Evolutionary conservation across 2,888 invertebrate genomes (phyloP), one percentile per base, ranked within the genome.

Genomic region (Rotaria socialis): DNA sequence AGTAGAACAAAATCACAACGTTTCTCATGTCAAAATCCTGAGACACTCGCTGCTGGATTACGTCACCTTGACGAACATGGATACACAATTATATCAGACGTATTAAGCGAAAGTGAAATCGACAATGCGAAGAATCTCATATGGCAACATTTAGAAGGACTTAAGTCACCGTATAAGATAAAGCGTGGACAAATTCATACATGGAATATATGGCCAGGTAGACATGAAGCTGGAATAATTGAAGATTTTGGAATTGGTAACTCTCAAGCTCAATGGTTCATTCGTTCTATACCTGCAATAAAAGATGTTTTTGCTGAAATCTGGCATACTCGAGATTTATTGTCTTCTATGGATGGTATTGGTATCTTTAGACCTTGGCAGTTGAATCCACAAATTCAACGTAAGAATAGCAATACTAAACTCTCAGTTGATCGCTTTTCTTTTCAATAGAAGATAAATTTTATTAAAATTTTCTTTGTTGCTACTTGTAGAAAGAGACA

Each of bases 301-400:
- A 80, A 80, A 80, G n/a, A 80, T 80, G 22, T 80, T n/a, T 80
- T 80, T 47, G 80, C 47, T 47, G 47, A 43, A 47, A 80, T 80
- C 1, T 80, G 80, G 80, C 22, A 80, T 47, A 80, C 80, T 24
- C 43, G 80, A n/a, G 24, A 80, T 24, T 80, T 80, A 80, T 80
- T 80, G 14, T 80, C 47, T n/a, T 80, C 80, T n/a, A 80, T 80
- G 47, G 80, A 80, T 80, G 80, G 80, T 80, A 80, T 80, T 80
- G 80, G 80, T n/a, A 1, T 80, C 8, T 80, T 80, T 14, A 80
- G 80, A 47, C 80, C 80, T n/a, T 80, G 80, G 80, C 80, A 80
- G 47, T 80, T 80, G n/a, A 80, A 80, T 24, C 80, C 80, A 80
- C 80, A 80, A 47, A 10, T 80, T 47, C 80, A 10, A 47, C 80